A percentile compares a stretch with the other conserved stretches of the same genome.
These are phyloP conservation scores for Pangasius djambal DNA, from an alignment of 2,797 vertebrate genomes.

Conservation along the genomic window DNA sequence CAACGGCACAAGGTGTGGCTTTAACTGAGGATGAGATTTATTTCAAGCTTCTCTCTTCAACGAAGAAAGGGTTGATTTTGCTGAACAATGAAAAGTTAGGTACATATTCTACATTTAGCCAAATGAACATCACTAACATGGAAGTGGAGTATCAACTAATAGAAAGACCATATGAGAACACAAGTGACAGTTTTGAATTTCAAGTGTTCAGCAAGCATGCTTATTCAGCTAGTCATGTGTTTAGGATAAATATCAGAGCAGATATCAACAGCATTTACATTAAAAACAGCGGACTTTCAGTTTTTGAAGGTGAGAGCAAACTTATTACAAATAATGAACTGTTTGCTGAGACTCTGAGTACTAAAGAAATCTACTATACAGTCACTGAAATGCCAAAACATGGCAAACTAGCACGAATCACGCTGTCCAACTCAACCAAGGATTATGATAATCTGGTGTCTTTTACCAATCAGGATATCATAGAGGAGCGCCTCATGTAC, in stretches of 20 bases:
- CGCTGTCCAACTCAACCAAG: constrained; percentile 77
- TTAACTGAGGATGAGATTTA: constrained; percentile 77
- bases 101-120: constrained; percentile 83
- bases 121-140: constrained; percentile 77
- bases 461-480: constrained; percentile 84
- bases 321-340: constrained; percentile 82
- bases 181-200: constrained; percentile 83
- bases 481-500: constrained; percentile 80
- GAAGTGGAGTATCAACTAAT: constrained; percentile 82
- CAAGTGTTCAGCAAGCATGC: constrained; percentile 81
- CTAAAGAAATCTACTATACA: constrained; percentile 80
- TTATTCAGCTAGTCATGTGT: constrained; percentile 79
- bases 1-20: constrained; percentile 67
- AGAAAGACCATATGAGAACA: constrained; percentile 73
- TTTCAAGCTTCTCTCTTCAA: constrained; percentile 81
- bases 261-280: constrained; percentile 79
- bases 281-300: constrained; percentile 81
- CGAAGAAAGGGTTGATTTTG: constrained; percentile 82
- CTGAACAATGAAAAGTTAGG: constrained; percentile 74
- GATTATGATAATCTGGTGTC: constrained; percentile 75
- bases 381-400: constrained; percentile 79
- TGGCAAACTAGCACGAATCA: constrained; percentile 80
- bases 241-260: constrained; percentile 83
- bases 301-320: constrained; percentile 87
- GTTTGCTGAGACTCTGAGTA: constrained; percentile 82